These are phyloP conservation scores for Herminia tarsipennalis DNA, from an alignment of 2,888 invertebrate species.

Conservation along the genomic window DNA sequence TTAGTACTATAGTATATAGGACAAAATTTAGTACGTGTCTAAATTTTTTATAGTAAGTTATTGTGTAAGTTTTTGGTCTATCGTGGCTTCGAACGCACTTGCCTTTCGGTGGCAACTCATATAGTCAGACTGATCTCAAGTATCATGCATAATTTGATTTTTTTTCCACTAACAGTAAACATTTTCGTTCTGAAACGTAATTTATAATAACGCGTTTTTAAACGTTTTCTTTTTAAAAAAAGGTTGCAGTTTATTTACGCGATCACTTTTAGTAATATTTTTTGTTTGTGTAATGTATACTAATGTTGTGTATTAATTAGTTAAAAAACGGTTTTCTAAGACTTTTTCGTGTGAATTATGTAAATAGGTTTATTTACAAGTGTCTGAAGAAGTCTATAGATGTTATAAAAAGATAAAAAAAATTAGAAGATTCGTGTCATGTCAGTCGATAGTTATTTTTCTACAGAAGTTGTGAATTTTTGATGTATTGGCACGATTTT, in stretches of 20 bases:
- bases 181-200: not conserved
- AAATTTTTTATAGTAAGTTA: too few species aligned
- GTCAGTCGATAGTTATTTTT: constrained; percentile 6
- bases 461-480: constrained; percentile 1
- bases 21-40: too few species aligned
- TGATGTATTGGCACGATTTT: not conserved
- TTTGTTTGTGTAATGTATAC: constrained; percentile 33
- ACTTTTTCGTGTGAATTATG: constrained; percentile 16
- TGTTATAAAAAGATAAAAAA: too few species aligned
- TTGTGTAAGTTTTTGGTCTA: constrained; percentile 39
- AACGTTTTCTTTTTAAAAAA: constrained; percentile 6
- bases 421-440: too few species aligned
- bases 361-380: constrained; percentile 15
- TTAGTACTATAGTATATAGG: too few species aligned
- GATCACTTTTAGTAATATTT: constrained; percentile 22
- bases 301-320: constrained; percentile 22
- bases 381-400: not conserved
- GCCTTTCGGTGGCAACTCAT: constrained; percentile 67
- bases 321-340: constrained; percentile 9
- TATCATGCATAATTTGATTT: constrained; percentile 32
- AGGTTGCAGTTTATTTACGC: constrained; percentile 17
- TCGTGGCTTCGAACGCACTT: constrained; percentile 38
- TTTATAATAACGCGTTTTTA: not conserved
- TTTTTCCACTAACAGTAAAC: constrained; percentile 23
- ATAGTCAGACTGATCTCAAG: constrained; percentile 66